Percentiles rank a stretch among this genome's conserved stretches.
Conservation (phyloP, 2,797 vertebrate genomes). For the Scarus forsteni region DNA sequence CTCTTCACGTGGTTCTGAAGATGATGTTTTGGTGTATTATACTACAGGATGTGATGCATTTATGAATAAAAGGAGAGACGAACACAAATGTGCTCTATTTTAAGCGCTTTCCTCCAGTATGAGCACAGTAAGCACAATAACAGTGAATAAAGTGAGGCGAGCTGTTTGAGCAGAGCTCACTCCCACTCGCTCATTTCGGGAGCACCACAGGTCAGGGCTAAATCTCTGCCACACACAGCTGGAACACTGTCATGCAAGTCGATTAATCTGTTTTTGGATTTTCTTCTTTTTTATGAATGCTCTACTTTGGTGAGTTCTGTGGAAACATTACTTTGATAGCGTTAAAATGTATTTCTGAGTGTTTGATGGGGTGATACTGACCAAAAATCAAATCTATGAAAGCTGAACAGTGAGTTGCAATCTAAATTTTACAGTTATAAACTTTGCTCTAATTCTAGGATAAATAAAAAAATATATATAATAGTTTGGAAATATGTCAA, state of each 20-base stretch:
- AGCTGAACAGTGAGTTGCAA: too few species aligned
- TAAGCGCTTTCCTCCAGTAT: slow-evolving; percentile 18
- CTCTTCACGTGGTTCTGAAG: neutral
- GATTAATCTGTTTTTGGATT: neutral
- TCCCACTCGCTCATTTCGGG: slow-evolving; percentile 18
- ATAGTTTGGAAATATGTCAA: too few species aligned
- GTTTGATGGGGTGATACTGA: too few species aligned
- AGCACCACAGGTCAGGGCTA: slow-evolving; percentile 18
- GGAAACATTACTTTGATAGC: too few species aligned
- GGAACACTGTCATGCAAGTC: neutral
- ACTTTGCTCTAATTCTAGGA: too few species aligned
- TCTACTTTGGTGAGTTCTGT: neutral
- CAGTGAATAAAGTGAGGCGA: neutral
- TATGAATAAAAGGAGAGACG: slow-evolving; percentile 8
- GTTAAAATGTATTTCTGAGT: too few species aligned
- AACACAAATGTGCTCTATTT: neutral
- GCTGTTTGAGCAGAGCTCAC: slow-evolving; percentile 3
- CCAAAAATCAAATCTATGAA: too few species aligned
- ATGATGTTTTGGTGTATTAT: slow-evolving; percentile 3
- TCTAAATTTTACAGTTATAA: too few species aligned
- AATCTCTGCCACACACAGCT: neutral
- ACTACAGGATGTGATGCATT: slow-evolving; percentile 5
- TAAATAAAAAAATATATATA: too few species aligned
- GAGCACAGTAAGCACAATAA: slow-evolving; percentile 16
- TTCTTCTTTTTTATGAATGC: neutral